Conservation (phyloP, 37 sponge, comb jelly and placozoan species). For the Bolinopsis microptera region DNA sequence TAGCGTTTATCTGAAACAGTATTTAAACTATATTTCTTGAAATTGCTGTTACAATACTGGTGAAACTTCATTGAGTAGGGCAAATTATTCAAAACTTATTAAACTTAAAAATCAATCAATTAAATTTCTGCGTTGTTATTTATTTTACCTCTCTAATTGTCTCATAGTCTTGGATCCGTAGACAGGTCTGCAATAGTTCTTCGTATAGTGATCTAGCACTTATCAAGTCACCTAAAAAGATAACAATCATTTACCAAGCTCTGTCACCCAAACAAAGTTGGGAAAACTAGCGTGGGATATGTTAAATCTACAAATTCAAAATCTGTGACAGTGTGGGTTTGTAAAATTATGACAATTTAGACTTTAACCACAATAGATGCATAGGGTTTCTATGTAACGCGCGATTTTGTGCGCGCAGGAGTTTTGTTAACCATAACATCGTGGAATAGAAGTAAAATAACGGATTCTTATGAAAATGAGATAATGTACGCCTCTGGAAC, state of each 20-base stretch:
- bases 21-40: too few relatives aligned
- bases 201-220: not conserved
- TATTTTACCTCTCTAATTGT: slow-evolving; percentile 45
- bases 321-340: not conserved
- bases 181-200: not conserved
- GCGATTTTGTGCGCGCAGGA: too few relatives aligned
- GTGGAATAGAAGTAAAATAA: too few relatives aligned
- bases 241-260: not conserved
- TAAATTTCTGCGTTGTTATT: too few relatives aligned
- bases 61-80: too few relatives aligned
- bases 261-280: too few relatives aligned
- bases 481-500: too few relatives aligned
- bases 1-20: not conserved
- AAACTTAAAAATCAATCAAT: too few relatives aligned
- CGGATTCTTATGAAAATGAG: too few relatives aligned
- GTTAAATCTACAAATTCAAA: not conserved
- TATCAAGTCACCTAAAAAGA: not conserved
- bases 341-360: not conserved
- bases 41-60: too few relatives aligned
- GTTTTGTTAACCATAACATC: too few relatives aligned
- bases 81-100: too few relatives aligned
- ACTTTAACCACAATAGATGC: not conserved
- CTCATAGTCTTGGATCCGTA: not conserved
- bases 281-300: not conserved
- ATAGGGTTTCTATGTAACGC: not conserved